These are phyloP conservation scores for Trachymyrmex septentrionalis DNA, from an alignment of 1,140 invertebrate species.

Conservation along the genomic window DNA sequence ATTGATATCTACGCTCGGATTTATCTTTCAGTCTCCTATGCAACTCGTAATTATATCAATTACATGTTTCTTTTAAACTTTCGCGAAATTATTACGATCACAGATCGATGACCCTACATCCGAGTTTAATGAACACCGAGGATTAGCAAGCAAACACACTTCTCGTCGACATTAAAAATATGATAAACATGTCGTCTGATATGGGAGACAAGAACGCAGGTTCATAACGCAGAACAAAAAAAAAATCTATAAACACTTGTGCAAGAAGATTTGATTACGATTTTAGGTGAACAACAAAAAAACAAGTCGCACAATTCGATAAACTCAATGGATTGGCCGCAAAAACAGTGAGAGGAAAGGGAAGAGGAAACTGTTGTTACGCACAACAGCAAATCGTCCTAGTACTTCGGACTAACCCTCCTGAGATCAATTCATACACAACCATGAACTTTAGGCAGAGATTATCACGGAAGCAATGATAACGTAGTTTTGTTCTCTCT, in stretches of 20 bases:
- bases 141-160: not conserved
- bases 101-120: slow-evolving; percentile 21
- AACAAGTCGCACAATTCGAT: slow-evolving; percentile 55
- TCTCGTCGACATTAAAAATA: not conserved
- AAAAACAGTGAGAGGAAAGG: not conserved
- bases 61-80: not conserved
- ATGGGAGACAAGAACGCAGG: not conserved
- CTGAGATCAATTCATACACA: slow-evolving; percentile 51
- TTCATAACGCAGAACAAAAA: not conserved
- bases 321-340: not conserved
- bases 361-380: not conserved
- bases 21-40: not conserved
- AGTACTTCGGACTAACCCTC: slow-evolving; percentile 71
- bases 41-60: not conserved
- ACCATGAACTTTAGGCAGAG: slow-evolving; percentile 75
- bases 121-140: not conserved
- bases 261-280: slow-evolving; percentile 19
- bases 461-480: slow-evolving; percentile 72
- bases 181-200: slow-evolving; percentile 5
- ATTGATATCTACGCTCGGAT: not conserved
- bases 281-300: slow-evolving; percentile 26
- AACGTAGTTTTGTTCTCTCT: slow-evolving; percentile 13
- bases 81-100: not conserved
- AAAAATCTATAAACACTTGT: slow-evolving; percentile 8
- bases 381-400: slow-evolving; percentile 51